Percentiles rank a stretch among this genome's conserved stretches.
Evolutionary conservation across 2,888 invertebrate species (phyloP).

Genomic region (Philonicus albiceps): DNA sequence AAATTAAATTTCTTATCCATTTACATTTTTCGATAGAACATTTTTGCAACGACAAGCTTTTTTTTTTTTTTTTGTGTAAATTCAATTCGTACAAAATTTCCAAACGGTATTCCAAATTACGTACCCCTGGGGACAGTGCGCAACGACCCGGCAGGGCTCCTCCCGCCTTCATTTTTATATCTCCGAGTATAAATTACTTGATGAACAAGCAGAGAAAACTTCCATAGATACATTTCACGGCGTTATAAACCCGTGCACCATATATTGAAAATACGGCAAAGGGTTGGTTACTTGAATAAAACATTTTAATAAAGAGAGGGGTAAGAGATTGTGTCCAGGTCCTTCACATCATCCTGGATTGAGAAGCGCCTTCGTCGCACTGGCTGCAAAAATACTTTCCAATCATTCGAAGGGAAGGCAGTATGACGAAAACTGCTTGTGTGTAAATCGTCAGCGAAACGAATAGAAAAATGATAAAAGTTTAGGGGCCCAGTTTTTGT

Average conservation of each 20-base stretch:
- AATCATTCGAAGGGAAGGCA: not conserved
- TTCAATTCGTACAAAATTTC: not conserved
- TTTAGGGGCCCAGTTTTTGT: slow-evolving; percentile 1
- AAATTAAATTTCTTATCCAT: not conserved
- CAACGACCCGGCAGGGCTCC: not conserved
- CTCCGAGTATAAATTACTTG: not conserved
- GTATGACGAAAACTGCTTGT: not conserved
- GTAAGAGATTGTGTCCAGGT: not conserved
- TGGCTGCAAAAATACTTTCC: slow-evolving; percentile 2
- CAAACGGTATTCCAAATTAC: not conserved
- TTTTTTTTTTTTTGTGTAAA: too few species aligned
- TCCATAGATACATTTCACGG: not conserved
- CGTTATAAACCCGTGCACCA: not conserved
- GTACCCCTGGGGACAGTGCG: not conserved
- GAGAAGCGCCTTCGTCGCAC: not conserved
- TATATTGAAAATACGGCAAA: not conserved
- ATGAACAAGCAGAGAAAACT: slow-evolving; percentile 6
- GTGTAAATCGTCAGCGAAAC: slow-evolving; percentile 30
- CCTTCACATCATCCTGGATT: not conserved
- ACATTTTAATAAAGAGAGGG: not conserved
- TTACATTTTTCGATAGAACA: not conserved
- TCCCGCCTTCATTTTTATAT: not conserved
- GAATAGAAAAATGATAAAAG: slow-evolving; percentile 28
- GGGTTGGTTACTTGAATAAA: not conserved
- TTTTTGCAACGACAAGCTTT: not conserved